Evolutionary conservation across 2,888 invertebrate genomes (phyloP), one percentile per base, ranked within the genome.

Genomic region (Formica aserva): DNA sequence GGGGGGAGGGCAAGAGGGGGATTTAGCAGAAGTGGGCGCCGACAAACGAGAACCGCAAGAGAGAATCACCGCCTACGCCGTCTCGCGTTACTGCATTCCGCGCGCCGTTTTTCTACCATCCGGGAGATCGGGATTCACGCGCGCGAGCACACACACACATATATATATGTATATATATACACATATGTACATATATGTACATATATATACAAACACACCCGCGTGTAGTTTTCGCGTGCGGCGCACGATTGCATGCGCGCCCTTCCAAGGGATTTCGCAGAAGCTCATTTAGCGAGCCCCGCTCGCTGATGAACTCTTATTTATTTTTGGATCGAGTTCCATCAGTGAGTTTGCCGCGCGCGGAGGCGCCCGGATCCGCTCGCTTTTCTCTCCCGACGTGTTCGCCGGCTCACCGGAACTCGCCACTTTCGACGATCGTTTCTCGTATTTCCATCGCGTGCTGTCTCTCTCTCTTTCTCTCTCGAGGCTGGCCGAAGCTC

Each of bases 271-370:
- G 83, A 86, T 80, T 87, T 86, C 89, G 84, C 80, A 77, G 86
- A 86, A 88, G 82, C 87, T 85, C 83, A 85, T 87, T 85, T 89
- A 81, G 72, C 60, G 84, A 55, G 82, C 63, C 81, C 75, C 81
- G 66, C 82, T 85, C 85, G 76, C 65, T 84, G 88, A 88, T 86
- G 86, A 88, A 88, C 89, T 87, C 86, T 88, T 89, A 89, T 86
- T 86, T 88, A 87, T 87, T 87, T 85, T 85, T 78, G 88, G 85
- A 89, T 85, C 85, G 82, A 84, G 86, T 88, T 87, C 85, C 78
- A 78, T 78, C 78, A 18, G 67, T 41, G 41, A 52, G 48, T 52
- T 52, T n/a, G 48, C 69, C 55, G 45, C 41, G 45, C 41, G 71
- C 69, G 65, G 41, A 78, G 69, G 63, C 62, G 60, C 76, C 71